phyloP scores from a whole-genome alignment of 2,797 vertebrate genomes.

The Columba guinea region DNA sequence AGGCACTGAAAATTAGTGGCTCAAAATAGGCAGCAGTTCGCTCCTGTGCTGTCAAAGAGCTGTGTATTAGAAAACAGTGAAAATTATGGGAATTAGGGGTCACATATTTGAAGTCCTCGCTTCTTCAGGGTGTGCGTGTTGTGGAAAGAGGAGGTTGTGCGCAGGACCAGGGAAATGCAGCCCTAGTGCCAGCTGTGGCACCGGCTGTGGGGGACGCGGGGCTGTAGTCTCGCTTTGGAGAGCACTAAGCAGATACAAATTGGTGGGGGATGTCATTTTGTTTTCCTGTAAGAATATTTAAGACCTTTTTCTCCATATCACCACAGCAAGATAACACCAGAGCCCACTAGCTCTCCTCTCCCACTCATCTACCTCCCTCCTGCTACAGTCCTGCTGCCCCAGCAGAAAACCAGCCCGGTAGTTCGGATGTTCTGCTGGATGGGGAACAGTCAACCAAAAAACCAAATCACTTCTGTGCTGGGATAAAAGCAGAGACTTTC shows the following conservation, averaged over 20 bases:
- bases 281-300: background rate
- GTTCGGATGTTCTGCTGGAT: background rate
- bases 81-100: background rate
- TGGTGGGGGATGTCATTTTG: background rate
- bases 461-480: background rate
- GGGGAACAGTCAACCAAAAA: background rate
- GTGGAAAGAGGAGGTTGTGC: background rate
- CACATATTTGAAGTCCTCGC: background rate
- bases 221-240: background rate
- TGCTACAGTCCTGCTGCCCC: background rate
- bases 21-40: background rate
- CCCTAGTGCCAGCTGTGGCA: background rate
- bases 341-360: background rate
- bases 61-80: background rate
- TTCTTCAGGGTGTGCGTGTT: rapidly evolving
- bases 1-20: background rate
- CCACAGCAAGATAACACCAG: background rate
- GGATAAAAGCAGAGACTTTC: background rate
- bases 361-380: background rate
- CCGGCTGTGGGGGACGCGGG: rapidly evolving
- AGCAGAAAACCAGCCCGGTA: background rate
- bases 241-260: background rate
- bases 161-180: background rate
- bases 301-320: background rate
- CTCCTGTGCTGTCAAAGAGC: background rate